Evolutionary conservation across 2,888 invertebrate genomes (phyloP), one percentile per base, ranked within the genome.

Genomic region (Lepidochrysops patricia): DNA sequence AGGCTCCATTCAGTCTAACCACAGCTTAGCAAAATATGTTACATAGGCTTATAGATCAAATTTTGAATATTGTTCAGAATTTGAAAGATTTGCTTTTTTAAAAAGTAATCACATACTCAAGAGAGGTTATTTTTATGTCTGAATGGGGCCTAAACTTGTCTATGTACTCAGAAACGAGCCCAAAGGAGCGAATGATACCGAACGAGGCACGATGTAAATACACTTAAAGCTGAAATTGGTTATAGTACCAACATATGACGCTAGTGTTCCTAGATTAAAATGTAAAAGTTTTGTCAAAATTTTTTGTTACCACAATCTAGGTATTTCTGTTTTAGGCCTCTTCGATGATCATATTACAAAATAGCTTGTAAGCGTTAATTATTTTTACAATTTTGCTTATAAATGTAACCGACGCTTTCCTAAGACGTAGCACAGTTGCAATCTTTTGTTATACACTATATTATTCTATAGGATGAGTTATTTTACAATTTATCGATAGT

Each of bases 141-240:
- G 37, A 26, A 52, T 52, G 4, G 3, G 15, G 26, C 13, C 13
- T 27, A 13, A 52, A 13, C 9, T 9, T 12, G 26, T 29, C 57
- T 57, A 1, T 59, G 3, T 34, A 29, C 50, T 35, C 48, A 27
- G 32, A 48, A 43, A 25, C 25, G 26, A 26, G 12, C 35, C 37
- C 7, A 27, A 57, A 49, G 60, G 57, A 65, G 63, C 62, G 68
- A 68, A 64, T 58, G 23, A 27, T 32, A 54, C n/a, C 26, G 27
- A 52, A 29, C 19, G 54, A 54, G 29, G 29, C 54, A 54, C 54
- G 1, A 29, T 54, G 54, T 54, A 54, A 19, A 54, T 54, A 54
- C 54, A 29, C 54, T 12, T 29, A 29, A 12, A 15, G 54, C 27
- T 52, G 26, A 0, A 26, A 54, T 54, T 54, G 54, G 54, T 29